These are phyloP conservation scores for Oryzaephilus surinamensis DNA, from an alignment of 1,140 invertebrate genomes.

Conservation along the genomic window DNA sequence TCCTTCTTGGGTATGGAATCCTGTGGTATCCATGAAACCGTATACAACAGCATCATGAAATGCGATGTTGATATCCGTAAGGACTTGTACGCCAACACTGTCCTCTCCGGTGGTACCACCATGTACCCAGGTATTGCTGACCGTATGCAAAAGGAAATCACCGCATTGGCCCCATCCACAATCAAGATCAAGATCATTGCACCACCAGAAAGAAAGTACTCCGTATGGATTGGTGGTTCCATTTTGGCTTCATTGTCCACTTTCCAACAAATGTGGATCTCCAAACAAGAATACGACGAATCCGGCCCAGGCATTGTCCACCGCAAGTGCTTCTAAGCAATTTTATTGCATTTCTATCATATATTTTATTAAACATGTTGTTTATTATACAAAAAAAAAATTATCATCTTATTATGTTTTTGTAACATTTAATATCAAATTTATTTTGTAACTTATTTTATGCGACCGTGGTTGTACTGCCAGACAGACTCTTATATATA, in stretches of 20 bases:
- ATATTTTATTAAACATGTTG: conserved; percentile 9
- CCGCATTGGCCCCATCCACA: conserved; percentile 61
- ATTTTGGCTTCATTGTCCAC: conserved; percentile 75
- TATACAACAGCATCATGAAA: conserved; percentile 93
- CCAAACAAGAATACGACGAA: conserved; percentile 88
- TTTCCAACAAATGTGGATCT: conserved; percentile 85
- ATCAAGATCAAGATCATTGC: conserved; percentile 95
- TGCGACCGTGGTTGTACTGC: conserved; percentile 31
- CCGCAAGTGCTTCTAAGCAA: conserved; percentile 91
- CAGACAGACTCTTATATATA: conserved; percentile 31
- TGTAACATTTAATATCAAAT: conserved; percentile 8
- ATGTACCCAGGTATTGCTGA: conserved; percentile 67
- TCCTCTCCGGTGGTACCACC: conserved; percentile 72
- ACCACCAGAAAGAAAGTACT: conserved; percentile 86
- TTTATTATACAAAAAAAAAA: background rate
- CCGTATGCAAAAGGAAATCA: conserved; percentile 77
- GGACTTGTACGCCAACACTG: conserved; percentile 86
- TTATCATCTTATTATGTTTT: too few species aligned
- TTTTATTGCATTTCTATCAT: conserved; percentile 34
- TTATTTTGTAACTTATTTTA: too few species aligned
- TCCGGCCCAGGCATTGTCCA: conserved; percentile 86
- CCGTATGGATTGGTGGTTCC: conserved; percentile 83
- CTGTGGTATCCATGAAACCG: conserved; percentile 83
- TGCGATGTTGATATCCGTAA: conserved; percentile 86
- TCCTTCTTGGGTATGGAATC: conserved; percentile 86